Conservation (phyloP, 2,888 invertebrate species). For the Agrotis exclamationis region DNA sequence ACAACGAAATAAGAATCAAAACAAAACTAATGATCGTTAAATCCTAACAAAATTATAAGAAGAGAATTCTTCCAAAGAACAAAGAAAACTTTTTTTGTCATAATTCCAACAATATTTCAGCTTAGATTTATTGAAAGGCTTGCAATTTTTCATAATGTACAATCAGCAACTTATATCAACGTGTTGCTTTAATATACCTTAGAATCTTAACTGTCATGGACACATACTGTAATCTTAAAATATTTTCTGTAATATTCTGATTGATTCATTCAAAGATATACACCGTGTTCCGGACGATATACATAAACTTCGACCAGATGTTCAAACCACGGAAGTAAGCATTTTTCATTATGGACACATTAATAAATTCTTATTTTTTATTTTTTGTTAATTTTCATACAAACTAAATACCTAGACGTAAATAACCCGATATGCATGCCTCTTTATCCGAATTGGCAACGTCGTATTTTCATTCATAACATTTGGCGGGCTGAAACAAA, state of each 20-base stretch:
- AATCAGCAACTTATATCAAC: not conserved
- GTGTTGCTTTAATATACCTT: not conserved
- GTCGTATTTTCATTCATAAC: no score
- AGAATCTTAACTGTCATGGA: not conserved
- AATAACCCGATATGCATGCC: no score
- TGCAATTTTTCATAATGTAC: not conserved
- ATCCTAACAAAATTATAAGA: not conserved
- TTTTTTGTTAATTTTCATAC: no score
- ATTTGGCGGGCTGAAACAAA: no score
- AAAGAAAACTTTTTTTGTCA: no score
- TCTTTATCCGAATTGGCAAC: no score
- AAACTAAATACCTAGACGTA: no score
- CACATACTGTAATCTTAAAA: not conserved
- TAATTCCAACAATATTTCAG: not conserved
- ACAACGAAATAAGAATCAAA: not conserved
- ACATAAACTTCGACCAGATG: no score
- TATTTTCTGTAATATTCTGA: not conserved
- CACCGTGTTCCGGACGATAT: no score
- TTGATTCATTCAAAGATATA: not conserved
- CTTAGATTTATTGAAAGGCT: not conserved
- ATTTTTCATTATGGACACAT: no score
- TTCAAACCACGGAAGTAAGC: no score
- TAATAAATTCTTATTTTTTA: no score
- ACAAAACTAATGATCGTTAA: not conserved
- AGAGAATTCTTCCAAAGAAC: not conserved